phyloP scores from a whole-genome alignment of 2,113 vertebrate species.

The Nematolebias whitei region DNA sequence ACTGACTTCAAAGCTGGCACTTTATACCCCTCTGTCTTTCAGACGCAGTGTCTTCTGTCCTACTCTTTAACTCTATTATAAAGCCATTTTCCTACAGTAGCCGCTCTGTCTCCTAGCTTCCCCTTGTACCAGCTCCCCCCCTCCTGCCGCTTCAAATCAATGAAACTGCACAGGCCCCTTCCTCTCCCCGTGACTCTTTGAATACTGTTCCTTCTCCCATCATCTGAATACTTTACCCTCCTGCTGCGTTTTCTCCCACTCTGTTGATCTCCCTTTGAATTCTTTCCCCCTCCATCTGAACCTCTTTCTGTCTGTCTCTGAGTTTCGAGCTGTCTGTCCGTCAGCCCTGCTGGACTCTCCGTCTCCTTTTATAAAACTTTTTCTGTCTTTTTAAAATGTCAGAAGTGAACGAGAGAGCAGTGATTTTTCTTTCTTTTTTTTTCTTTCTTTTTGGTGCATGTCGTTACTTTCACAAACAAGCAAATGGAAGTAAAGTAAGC shows the following conservation, averaged over 20 bases:
- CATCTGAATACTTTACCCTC: constrained; percentile 60
- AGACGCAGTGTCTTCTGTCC: constrained; percentile 41
- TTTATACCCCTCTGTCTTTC: constrained; percentile 34
- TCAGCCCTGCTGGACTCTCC: constrained; percentile 61
- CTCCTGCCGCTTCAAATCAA: constrained; percentile 67
- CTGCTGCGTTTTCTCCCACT: constrained; percentile 34
- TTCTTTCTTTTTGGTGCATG: constrained; percentile 20
- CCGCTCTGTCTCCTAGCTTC: constrained; percentile 55
- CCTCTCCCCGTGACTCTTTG: constrained; percentile 55
- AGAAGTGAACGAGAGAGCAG: constrained; percentile 54
- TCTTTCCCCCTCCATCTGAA: constrained; percentile 27
- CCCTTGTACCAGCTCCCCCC: constrained; percentile 29
- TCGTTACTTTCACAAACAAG: constrained; percentile 39
- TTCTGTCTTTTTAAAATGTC: constrained; percentile 77
- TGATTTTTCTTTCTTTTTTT: constrained; percentile 5
- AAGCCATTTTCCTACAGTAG: constrained; percentile 69
- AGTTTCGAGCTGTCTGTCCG: constrained; percentile 31
- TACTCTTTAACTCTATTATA: constrained; percentile 68
- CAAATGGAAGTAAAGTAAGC: constrained; percentile 29
- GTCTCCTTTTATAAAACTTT: constrained; percentile 71
- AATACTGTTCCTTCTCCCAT: constrained; percentile 47
- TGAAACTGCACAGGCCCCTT: constrained; percentile 66
- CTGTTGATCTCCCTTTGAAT: constrained; percentile 46
- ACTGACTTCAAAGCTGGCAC: constrained; percentile 18
- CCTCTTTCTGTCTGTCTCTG: constrained; percentile 9